These are phyloP conservation scores for Polyommatus icarus DNA, from an alignment of 2,888 invertebrate species.

Conservation along the genomic window DNA sequence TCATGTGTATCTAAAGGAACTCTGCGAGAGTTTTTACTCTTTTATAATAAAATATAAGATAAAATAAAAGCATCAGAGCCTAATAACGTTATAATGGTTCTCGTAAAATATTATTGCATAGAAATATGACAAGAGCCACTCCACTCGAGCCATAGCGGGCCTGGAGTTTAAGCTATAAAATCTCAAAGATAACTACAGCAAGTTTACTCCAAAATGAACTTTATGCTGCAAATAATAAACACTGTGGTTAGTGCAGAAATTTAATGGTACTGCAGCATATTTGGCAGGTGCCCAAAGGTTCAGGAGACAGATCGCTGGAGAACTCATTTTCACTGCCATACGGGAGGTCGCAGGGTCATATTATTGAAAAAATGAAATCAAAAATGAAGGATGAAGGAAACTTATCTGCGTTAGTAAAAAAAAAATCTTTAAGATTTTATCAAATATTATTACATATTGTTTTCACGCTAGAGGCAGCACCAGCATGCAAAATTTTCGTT, in stretches of 20 bases:
- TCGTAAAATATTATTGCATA: slow-evolving; percentile 75
- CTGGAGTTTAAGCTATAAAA: slow-evolving; percentile 64
- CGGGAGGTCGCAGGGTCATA: neutral
- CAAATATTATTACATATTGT: too few species aligned
- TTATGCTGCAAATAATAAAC: slow-evolving; percentile 43
- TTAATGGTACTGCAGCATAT: slow-evolving; percentile 61
- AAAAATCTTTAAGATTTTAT: too few species aligned
- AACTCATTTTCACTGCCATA: slow-evolving; percentile 59
- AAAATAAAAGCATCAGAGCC: slow-evolving; percentile 46
- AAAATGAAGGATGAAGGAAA: too few species aligned
- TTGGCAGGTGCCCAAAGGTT: slow-evolving; percentile 76
- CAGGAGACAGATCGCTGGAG: slow-evolving; percentile 77
- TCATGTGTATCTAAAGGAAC: neutral
- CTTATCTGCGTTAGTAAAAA: too few species aligned
- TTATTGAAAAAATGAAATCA: neutral
- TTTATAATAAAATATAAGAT: slow-evolving; percentile 35
- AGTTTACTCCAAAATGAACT: slow-evolving; percentile 43
- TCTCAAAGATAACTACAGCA: slow-evolving; percentile 48
- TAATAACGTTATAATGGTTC: slow-evolving; percentile 53
- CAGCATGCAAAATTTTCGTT: too few species aligned
- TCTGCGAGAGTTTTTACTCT: neutral
- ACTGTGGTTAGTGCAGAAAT: slow-evolving; percentile 35
- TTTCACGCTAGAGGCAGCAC: too few species aligned
- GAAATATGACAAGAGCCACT: slow-evolving; percentile 65
- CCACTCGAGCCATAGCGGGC: slow-evolving; percentile 56